Base-by-base conservation (phyloP, 2,888 invertebrate genomes). In the Aphelenchoides bicaudatus region DNA sequence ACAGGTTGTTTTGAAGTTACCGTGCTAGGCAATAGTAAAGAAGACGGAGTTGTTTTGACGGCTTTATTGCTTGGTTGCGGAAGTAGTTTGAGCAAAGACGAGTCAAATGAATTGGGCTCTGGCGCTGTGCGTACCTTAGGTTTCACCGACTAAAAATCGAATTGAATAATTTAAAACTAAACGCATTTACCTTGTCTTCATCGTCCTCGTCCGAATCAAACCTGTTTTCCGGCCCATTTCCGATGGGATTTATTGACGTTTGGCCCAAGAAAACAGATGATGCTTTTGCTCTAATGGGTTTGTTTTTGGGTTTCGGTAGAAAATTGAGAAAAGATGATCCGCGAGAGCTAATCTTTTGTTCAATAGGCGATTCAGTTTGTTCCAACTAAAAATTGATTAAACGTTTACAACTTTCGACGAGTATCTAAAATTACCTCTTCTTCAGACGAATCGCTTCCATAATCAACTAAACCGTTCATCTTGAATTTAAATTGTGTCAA, bases 391-490 rank as follows among this genome's bases (percentile, higher is more conserved):
- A 43, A 43, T 25, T 19, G n/a, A 34, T 34, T n/a, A 34, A 34
- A 34, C 34, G 34, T 10, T 10, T 10, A 34, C 10, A n/a, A n/a
- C n/a, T n/a, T n/a, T n/a, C n/a, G n/a, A n/a, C 10, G 43, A 28
- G 19, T 39, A 21, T 6, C 23, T 5, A 21, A 6, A 4, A 43
- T 43, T 43, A n/a, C 28, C 21, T 51, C 52, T 16, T 29, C 43
- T 8, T 55, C 55, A 21, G 27, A 23, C 16, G 55, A 54, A 2
- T 27, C 27, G 34, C 55, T 38, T 1, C 54, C 55, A 38, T 54
- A 54, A 19, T 46, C 55, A 6, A 54, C 55, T 16, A 54, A 21
- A 56, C 55, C 55, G 10, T n/a, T n/a, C 55, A 54, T 54, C n/a
- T 6, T 30, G 31, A n/a, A n/a, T n/a, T n/a, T n/a, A n/a, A n/a